Base-by-base conservation (phyloP, 2,888 invertebrate genomes). In the Tridacna gigas region DNA sequence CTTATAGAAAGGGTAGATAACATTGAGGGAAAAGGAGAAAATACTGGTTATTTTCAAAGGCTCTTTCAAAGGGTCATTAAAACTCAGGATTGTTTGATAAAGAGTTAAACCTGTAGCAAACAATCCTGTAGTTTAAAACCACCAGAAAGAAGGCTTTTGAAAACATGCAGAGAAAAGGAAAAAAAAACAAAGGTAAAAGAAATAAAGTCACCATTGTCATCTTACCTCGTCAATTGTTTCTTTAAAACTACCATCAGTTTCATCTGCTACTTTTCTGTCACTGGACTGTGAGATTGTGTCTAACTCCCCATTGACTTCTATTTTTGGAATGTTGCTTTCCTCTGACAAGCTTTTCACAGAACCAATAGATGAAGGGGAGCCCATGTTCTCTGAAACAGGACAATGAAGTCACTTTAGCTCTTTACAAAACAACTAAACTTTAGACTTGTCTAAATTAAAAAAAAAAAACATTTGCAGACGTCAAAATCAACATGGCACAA, bases 331-430 rank as follows among this genome's bases (percentile, higher is more conserved):
- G 5, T 15, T 28, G 9, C 20, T 45, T 20, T 67, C 67, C 20
- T 67, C 67, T 45, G n/a, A 45, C 26, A 65, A 15, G 28, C 65
- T 65, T 45, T 67, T 67, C n/a, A 26, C n/a, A 18, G 67, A 67
- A n/a, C 45, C 45, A n/a, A 67, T 12, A 15, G 67, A 67, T 11
- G 37, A 18, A 18, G 67, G 67, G 37, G 37, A 37, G 37, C 37
- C 7, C 37, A 37, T 37, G 37, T 37, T 37, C 37, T 37, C 37
- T 37, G 37, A 7, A 37, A 37, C 3, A 37, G 37, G 2, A 37
- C 7, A 37, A 37, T 4, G 37, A 37, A 4, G 7, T 37, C 3
- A 37, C 2, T 37, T 37, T 37, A 2, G 7, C 2, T 37, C 37
- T 37, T 2, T 4, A 4, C 37, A 37, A 51, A 51, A 37, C 37